Conservation (phyloP, 2,888 invertebrate species). For the Drosophila affinis region DNA sequence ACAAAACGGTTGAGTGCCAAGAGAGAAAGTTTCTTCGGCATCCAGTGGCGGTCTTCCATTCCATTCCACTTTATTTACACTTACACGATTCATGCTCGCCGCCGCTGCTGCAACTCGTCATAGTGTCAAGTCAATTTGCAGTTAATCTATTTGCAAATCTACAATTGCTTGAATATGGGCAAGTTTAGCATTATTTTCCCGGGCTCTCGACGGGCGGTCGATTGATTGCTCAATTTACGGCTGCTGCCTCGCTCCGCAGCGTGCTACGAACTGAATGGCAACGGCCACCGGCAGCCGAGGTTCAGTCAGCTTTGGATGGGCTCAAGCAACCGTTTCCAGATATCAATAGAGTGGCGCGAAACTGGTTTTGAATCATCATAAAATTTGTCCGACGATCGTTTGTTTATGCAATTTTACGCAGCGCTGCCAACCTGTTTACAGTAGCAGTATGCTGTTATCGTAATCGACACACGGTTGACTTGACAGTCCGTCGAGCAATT, state of each 20-base stretch:
- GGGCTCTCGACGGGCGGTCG: neutral
- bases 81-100: conserved; percentile 29
- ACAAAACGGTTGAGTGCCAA: conserved; percentile 33
- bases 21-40: conserved; percentile 33
- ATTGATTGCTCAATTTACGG: neutral
- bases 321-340: neutral
- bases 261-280: conserved; percentile 11
- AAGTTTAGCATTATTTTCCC: conserved; percentile 18
- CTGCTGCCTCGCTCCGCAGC: conserved; percentile 6
- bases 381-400: neutral
- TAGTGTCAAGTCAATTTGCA: conserved; percentile 20
- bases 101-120: neutral
- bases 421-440: no score
- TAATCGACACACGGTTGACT: no score
- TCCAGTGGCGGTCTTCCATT: neutral
- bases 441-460: no score
- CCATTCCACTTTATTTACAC: conserved; percentile 32
- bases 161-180: conserved; percentile 15
- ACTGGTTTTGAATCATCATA: conserved; percentile 23
- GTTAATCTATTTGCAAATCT: conserved; percentile 31
- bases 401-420: conserved; percentile 23
- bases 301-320: neutral
- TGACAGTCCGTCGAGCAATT: no score
- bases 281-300: neutral
- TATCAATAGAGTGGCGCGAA: conserved; percentile 32